Percentiles rank a stretch among this genome's conserved stretches.
Evolutionary conservation across 2,888 invertebrate species (phyloP).

Genomic region (Incurvaria masculella): DNA sequence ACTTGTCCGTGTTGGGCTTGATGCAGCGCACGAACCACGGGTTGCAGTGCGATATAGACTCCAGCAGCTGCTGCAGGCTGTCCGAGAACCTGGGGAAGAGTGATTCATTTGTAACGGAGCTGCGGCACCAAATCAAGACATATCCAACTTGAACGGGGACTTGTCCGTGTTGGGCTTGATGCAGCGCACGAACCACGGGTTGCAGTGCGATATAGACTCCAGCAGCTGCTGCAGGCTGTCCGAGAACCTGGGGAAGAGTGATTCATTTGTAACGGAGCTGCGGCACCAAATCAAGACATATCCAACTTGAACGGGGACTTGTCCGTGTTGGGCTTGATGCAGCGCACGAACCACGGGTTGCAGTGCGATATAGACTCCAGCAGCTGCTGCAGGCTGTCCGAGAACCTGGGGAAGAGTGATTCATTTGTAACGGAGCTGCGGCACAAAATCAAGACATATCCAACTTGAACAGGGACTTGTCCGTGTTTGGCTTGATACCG

Average conservation of each 20-base stretch:
- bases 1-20: constrained; percentile 93
- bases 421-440: too few species aligned
- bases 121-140: constrained; percentile 91
- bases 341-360: constrained; percentile 94
- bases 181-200: constrained; percentile 95
- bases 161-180: constrained; percentile 95
- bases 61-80: constrained; percentile 84
- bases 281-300: constrained; percentile 87
- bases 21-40: constrained; percentile 96
- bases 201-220: constrained; percentile 92
- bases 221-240: constrained; percentile 88
- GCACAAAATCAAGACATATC: too few species aligned
- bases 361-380: constrained; percentile 94
- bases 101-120: constrained; percentile 71
- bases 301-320: constrained; percentile 93
- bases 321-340: constrained; percentile 93
- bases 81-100: constrained; percentile 73
- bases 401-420: constrained; percentile 61
- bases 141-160: constrained; percentile 89
- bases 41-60: constrained; percentile 93
- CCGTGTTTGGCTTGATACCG: too few species aligned
- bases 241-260: constrained; percentile 64
- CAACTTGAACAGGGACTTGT: too few species aligned
- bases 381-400: constrained; percentile 87
- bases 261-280: constrained; percentile 84